These are phyloP conservation scores for Diadromus collaris DNA, from an alignment of 2,888 invertebrate species.

Conservation along the genomic window DNA sequence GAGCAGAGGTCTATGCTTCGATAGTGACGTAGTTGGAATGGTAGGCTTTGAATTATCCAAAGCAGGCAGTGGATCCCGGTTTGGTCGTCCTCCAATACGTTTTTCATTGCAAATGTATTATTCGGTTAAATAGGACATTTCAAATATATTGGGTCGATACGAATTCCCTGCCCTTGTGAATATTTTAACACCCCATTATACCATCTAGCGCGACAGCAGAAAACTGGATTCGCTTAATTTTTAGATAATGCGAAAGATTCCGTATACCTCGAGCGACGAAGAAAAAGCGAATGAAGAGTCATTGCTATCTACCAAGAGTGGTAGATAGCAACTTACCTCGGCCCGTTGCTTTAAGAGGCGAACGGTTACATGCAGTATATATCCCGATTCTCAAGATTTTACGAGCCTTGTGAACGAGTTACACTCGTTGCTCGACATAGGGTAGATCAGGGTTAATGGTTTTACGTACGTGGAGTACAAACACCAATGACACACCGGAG, in stretches of 20 bases:
- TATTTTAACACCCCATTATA: neutral
- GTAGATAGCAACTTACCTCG: neutral
- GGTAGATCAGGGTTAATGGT: neutral
- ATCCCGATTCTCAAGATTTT: neutral
- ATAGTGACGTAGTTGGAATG: conserved; percentile 25
- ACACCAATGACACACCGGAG: neutral
- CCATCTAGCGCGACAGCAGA: neutral
- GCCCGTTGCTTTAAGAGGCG: neutral
- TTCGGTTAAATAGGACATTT: conserved; percentile 3
- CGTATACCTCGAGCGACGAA: neutral
- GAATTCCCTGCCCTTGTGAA: neutral
- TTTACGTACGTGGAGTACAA: neutral
- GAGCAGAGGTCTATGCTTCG: conserved; percentile 7
- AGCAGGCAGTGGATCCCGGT: neutral
- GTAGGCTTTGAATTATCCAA: conserved; percentile 35
- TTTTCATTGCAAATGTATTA: conserved; percentile 9
- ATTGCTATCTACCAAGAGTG: too few species aligned
- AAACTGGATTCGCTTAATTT: neutral
- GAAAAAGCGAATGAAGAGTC: neutral
- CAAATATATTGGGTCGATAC: neutral
- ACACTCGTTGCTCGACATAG: conserved; percentile 9
- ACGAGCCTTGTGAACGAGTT: conserved; percentile 21
- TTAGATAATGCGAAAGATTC: neutral
- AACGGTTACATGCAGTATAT: neutral
- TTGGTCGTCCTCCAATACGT: neutral